Evolutionary conservation across 2,888 invertebrate species (phyloP), one percentile per base, ranked within the genome.

Genomic region (Ormyrus pomaceus): DNA sequence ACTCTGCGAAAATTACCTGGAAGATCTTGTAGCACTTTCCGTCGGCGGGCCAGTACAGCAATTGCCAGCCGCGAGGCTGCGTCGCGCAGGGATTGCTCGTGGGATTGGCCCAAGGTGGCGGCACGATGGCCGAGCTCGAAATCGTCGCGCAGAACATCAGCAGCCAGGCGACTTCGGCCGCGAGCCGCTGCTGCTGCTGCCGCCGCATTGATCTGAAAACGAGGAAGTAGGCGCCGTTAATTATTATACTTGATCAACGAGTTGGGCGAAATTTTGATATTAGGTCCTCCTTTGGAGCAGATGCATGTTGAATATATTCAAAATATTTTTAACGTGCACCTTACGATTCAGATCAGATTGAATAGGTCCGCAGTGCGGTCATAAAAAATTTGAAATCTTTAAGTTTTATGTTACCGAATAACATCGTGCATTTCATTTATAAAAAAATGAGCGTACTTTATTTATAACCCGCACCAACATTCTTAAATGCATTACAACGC

Each of bases 1-100:
- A 19, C 34, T 4, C 34, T 34, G 4, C 34, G 34, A 2, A 50
- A 84, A 82, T 84, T 88, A 94, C 94, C 92, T 95, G 95, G 88
- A 96, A 97, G 90, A 97, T 97, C 88, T 95, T 95, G 89, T 97
- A 96, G 91, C 97, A 97, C 90, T 95, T 94, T 82, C 95, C 95
- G 88, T 97, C 95, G 0, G 94, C 92, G 8, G 96, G 95, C 96
- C 96, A 97, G 90, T 95, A 96, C 76, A 97, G 92, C 88, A 96
- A 92, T 86, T 96, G 96, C 97, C 97, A 97, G 66, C 96, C 96
- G 82, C 95, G 93, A 0, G 96, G 95, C 89, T 95, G 94, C 3
- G 93, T 92, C 5, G 96, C 96, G 85, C 97, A 97, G 0, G 97
- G 97, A 90, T 97, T 97, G 85, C 94, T 92, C 82, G 93, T 92